Evolutionary conservation across 2,888 invertebrate genomes (phyloP).

Genomic region (Troides aeacus): DNA sequence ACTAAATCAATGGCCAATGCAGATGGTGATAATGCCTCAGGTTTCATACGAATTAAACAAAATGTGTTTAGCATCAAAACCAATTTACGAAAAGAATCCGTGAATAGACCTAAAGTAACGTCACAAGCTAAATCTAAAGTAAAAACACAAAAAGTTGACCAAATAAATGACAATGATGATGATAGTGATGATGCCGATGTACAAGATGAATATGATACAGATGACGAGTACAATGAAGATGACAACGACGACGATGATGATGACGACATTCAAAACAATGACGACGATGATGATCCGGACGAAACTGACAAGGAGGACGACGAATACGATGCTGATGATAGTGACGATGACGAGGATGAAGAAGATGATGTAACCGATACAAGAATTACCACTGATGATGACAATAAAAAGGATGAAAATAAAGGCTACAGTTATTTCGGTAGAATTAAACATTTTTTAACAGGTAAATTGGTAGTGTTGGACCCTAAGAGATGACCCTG

Average conservation of each 20-base stretch:
- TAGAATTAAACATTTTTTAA: conserved; percentile 76
- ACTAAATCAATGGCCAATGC: conserved; percentile 75
- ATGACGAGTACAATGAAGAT: conserved; percentile 49
- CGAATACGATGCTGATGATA: conserved; percentile 44
- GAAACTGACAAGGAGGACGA: conserved; percentile 53
- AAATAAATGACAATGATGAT: conserved; percentile 53
- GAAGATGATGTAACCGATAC: conserved; percentile 34
- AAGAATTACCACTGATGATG: conserved; percentile 55
- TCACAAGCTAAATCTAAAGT: conserved; percentile 4
- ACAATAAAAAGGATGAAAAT: conserved; percentile 49
- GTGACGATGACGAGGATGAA: conserved; percentile 66
- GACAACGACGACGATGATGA: conserved; percentile 62
- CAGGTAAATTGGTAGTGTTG: conserved; percentile 74
- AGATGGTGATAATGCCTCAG: conserved; percentile 71
- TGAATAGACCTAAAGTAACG: conserved; percentile 9
- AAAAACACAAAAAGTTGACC: conserved; percentile 4
- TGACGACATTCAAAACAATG: conserved; percentile 55
- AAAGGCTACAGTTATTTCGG: conserved; percentile 63
- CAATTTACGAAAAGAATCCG: conserved; percentile 45
- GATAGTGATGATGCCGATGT: conserved; percentile 73
- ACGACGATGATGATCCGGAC: conserved; percentile 57
- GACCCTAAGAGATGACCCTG: conserved; percentile 62
- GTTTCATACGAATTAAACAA: conserved; percentile 50
- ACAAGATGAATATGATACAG: conserved; percentile 60
- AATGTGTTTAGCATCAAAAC: conserved; percentile 37